Base-by-base conservation (phyloP, 23 tunicate species). In the Halocynthia aurantium region DNA sequence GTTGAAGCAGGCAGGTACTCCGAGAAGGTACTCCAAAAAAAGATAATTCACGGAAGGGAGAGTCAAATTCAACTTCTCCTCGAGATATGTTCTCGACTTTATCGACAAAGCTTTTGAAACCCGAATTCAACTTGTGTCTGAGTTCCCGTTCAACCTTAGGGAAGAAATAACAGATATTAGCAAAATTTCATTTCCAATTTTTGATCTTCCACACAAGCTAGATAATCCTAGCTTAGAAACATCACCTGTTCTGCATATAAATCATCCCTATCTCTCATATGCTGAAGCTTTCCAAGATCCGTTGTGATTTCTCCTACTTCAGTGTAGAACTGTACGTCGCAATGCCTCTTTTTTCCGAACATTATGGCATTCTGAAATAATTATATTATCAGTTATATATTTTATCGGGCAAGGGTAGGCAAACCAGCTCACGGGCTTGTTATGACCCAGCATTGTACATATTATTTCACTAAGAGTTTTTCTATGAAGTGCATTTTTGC, bases 261-360 rank as follows among this genome's bases (percentile, higher is more conserved):
- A 65, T 93, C 98, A 57, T 93, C 98, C 22, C 98, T 62, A 76
- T 93, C 98, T 65, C 98, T 66, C 93, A 93, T 84, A 52, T 93
- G 93, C 52, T 87, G 89, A 62, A 87, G 72, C 68, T 87, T 87
- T 7, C 94, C 94, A 62, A 93, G 77, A 65, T 93, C 98, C 12
- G 98, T 93, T 13, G 98, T 93, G 57, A 93, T 81, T 65, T 93
- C 98, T 31, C 98, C 98, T 2, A 93, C 98, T 84, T 93, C 98
- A 6, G 94, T 93, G 80, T 93, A 93, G 65, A 93, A 93, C 84
- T 93, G 98, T 22, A 93, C 98, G 67, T 87, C 98, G 50, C 70
- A 22, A 60, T 93, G 98, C 11, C 98, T 70, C 57, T 93, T 93
- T 82, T 93, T 93, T 2, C 91, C 94, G 72, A 93, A 87, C 90